A percentile compares a stretch with the other conserved stretches of the same genome.
These are phyloP conservation scores for Brachionus koreanus DNA, from an alignment of 1,140 invertebrate species.

Conservation along the genomic window DNA sequence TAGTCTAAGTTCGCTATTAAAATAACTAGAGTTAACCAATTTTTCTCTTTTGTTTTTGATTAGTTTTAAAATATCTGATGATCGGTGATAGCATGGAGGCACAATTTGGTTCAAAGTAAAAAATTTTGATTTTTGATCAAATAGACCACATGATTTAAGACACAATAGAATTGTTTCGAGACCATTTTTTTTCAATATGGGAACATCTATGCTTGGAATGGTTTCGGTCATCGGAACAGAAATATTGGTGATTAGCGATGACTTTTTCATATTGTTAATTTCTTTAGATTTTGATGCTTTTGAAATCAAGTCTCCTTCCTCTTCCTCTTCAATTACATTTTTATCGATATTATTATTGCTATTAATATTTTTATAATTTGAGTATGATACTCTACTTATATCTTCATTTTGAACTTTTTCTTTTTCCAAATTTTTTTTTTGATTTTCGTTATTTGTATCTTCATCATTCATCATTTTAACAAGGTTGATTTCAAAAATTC, in stretches of 20 bases:
- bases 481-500: constrained; percentile 65
- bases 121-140: background rate
- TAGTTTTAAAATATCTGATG: background rate
- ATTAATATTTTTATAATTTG: background rate
- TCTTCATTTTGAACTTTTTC: background rate
- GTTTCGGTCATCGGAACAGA: background rate
- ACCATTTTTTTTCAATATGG: background rate
- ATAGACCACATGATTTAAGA: background rate
- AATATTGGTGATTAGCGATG: background rate
- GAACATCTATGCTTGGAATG: background rate
- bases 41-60: constrained; percentile 16
- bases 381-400: constrained; percentile 9
- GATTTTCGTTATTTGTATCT: background rate
- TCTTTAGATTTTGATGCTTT: background rate
- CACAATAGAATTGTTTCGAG: background rate
- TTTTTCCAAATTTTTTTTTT: constrained; percentile 16
- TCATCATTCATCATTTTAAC: constrained; percentile 45
- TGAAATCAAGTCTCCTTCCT: background rate
- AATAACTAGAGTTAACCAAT: background rate
- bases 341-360: background rate
- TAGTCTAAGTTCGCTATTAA: constrained; percentile 49
- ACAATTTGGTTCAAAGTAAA: background rate
- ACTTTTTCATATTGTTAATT: background rate
- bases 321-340: constrained; percentile 8
- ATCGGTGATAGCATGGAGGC: constrained; percentile 11